Evolutionary conservation across 2,888 invertebrate species (phyloP), one percentile per base, ranked within the genome.

Genomic region (Elmis aenea): DNA sequence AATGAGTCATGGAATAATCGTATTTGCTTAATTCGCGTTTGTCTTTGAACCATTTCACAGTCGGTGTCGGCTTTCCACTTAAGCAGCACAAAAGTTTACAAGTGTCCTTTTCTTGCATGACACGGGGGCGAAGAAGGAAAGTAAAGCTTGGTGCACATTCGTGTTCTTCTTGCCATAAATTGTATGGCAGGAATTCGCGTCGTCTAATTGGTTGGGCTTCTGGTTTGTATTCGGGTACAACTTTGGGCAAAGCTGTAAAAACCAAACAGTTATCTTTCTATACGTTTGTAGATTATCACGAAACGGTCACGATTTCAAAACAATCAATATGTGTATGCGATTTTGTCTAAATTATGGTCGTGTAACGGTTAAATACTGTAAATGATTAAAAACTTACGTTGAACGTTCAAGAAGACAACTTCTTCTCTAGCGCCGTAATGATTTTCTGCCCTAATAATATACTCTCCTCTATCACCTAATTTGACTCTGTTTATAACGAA

Each of bases 21-120:
- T 86, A 84, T 66, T 87, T 89, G 37, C 83, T 86, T 14, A 99
- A 74, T 68, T 96, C 96, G 27, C 83, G 80, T 48, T 85, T 87
- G 62, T 97, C 95, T 71, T 96, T 97, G 75, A 67, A 86, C 86
- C 86, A 86, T 67, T 85, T 85, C 46, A 96, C 95, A 16, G 88
- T 87, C 10, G 99, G 96, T 57, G 85, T 79, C 40, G 99, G 99
- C 64, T 89, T 90, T 46, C 96, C 96, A 58, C 88, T 88, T 42
- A 99, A 79, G 61, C 97, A 95, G 70, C 96, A 96, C 26, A 97
- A 81, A 48, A 99, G 79, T 73, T 99, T 99, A 76, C 97, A 97
- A 39, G 93, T 93, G 65, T 91, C 88, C 49, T 94, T 84, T 59
- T 79, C 68, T 73, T 99, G 99, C 82, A 99, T 97, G 57, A 97